These are phyloP conservation scores for Eupsilia transversa DNA, from an alignment of 2,888 invertebrate genomes.

Conservation along the genomic window DNA sequence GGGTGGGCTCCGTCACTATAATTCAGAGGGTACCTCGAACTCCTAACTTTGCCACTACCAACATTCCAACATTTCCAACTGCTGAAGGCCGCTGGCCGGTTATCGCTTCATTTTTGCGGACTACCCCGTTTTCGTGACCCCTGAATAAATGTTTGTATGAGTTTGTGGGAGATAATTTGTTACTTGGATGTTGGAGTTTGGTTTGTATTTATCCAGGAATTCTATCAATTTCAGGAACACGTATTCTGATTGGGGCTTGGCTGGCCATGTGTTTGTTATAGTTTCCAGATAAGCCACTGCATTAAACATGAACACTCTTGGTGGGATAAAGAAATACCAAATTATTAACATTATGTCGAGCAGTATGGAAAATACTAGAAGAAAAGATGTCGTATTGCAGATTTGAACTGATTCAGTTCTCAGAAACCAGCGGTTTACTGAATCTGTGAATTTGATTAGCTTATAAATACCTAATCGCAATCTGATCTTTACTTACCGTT, in stretches of 20 bases:
- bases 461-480: background rate
- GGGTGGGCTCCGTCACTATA: conserved; percentile 50
- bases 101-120: conserved; percentile 56
- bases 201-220: conserved; percentile 19
- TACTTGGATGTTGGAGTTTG: conserved; percentile 11
- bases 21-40: conserved; percentile 48
- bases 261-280: background rate
- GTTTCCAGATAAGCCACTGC: background rate
- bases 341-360: background rate
- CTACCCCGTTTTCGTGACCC: conserved; percentile 35
- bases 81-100: conserved; percentile 12
- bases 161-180: conserved; percentile 48
- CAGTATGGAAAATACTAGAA: background rate
- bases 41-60: conserved; percentile 28
- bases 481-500: background rate
- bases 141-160: conserved; percentile 49
- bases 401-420: background rate
- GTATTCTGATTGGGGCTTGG: background rate
- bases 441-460: background rate
- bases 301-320: background rate
- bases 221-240: conserved; percentile 12
- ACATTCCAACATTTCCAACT: conserved; percentile 43
- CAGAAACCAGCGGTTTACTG: background rate
- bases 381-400: background rate
- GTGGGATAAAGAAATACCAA: background rate